Percentiles rank a stretch among this genome's conserved stretches.
phyloP scores from a whole-genome alignment of 2,888 invertebrate species.

The Ophioninae sp. region DNA sequence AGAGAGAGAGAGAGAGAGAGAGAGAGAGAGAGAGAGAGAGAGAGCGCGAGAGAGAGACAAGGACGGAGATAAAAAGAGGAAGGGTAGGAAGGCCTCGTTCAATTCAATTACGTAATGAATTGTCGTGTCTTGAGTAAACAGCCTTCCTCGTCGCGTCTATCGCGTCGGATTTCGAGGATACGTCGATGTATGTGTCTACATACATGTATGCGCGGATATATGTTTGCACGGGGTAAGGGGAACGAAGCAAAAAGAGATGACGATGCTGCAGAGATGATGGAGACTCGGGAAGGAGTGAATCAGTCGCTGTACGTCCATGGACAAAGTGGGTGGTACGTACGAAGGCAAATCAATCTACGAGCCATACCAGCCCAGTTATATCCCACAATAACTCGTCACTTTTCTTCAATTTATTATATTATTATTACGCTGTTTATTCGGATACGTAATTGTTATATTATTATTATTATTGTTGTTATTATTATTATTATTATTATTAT shows the following conservation, averaged over 20 bases:
- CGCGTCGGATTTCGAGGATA: slow-evolving; percentile 50
- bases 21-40: slow-evolving; percentile 25
- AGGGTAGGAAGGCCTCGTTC: slow-evolving; percentile 75
- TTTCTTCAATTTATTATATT: slow-evolving; percentile 1
- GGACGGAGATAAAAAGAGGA: slow-evolving; percentile 11
- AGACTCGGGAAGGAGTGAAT: slow-evolving; percentile 41
- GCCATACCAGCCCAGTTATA: slow-evolving; percentile 46
- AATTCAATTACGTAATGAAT: slow-evolving; percentile 82
- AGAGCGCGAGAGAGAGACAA: slow-evolving; percentile 3
- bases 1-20: not conserved
- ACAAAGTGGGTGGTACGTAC: slow-evolving; percentile 40
- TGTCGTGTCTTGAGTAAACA: slow-evolving; percentile 81
- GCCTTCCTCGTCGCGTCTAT: slow-evolving; percentile 77
- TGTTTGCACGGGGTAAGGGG: slow-evolving; percentile 17
- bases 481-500: no score
- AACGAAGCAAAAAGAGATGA: slow-evolving; percentile 22
- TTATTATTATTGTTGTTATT: no score
- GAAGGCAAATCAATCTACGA: slow-evolving; percentile 71
- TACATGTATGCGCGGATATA: not conserved
- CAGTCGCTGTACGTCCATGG: slow-evolving; percentile 3
- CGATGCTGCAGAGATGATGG: slow-evolving; percentile 33
- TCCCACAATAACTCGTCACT: not conserved
- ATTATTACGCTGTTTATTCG: not conserved
- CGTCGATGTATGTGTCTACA: not conserved
- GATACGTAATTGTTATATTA: not conserved